Evolutionary conservation across 2,113 vertebrate species (phyloP).

Genomic region (Oreotrochilus melanogaster): DNA sequence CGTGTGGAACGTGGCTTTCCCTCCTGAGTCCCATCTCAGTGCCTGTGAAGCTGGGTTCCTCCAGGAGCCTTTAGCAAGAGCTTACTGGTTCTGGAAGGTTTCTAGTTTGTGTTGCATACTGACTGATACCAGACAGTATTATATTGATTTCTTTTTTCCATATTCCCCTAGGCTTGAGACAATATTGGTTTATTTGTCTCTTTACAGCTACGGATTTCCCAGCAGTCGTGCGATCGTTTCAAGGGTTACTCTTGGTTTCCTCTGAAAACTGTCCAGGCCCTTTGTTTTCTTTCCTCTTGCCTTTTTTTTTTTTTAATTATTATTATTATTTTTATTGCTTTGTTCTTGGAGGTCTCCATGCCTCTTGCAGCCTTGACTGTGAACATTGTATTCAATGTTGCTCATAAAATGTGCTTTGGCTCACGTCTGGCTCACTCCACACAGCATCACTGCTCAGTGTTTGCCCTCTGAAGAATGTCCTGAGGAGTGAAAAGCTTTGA

Average conservation of each 20-base stretch:
- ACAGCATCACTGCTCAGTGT: neutral
- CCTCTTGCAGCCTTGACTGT: neutral
- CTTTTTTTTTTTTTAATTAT: neutral
- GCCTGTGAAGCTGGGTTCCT: neutral
- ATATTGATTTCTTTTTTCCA: neutral
- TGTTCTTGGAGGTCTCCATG: conserved; percentile 16
- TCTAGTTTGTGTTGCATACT: neutral
- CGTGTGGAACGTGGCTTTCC: neutral
- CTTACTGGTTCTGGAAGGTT: neutral
- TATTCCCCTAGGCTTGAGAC: neutral
- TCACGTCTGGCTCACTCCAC: accelerated
- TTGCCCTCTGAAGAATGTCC: neutral
- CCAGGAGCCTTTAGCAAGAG: neutral
- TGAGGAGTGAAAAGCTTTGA: neutral
- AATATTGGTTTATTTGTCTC: neutral
- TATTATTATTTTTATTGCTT: neutral
- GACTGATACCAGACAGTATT: neutral
- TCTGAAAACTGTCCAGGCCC: conserved; percentile 26
- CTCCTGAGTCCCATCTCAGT: neutral
- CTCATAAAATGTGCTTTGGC: neutral
- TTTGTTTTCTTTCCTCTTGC: conserved; percentile 46
- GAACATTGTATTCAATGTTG: neutral
- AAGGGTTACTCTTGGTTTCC: conserved; percentile 38
- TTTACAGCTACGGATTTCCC: neutral
- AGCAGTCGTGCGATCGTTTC: neutral